These are phyloP conservation scores for Pararge aegeria DNA, from an alignment of 1,140 invertebrate species.

Conservation along the genomic window DNA sequence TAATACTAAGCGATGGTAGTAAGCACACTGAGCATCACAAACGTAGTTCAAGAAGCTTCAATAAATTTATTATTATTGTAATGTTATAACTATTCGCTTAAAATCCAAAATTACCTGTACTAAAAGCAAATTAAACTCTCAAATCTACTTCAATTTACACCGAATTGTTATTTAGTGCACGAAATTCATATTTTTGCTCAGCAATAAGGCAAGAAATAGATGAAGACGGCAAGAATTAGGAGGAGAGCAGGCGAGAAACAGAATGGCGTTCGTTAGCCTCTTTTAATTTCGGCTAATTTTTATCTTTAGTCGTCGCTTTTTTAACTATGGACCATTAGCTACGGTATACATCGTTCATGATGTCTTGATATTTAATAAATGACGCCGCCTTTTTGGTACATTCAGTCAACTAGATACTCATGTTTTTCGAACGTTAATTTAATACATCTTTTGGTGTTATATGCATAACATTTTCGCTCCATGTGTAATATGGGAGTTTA, in stretches of 20 bases:
- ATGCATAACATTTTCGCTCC: too few relatives aligned
- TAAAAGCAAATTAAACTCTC: background rate
- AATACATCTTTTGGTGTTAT: too few relatives aligned
- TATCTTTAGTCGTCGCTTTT: slow-evolving; percentile 66
- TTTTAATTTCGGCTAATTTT: slow-evolving; percentile 79
- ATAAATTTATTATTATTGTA: too few relatives aligned
- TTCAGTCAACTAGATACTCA: background rate
- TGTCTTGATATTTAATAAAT: slow-evolving; percentile 46
- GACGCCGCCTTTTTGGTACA: too few relatives aligned
- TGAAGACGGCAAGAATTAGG: slow-evolving; percentile 29
- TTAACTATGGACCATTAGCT: slow-evolving; percentile 67
- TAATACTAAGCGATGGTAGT: too few relatives aligned
- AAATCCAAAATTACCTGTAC: too few relatives aligned
- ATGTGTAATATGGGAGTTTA: too few relatives aligned
- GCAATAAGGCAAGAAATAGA: slow-evolving; percentile 36
- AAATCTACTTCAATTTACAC: slow-evolving; percentile 17
- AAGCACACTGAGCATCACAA: too few relatives aligned
- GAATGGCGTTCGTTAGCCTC: slow-evolving; percentile 74
- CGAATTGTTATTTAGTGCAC: slow-evolving; percentile 20
- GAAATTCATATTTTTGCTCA: slow-evolving; percentile 21
- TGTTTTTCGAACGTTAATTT: background rate
- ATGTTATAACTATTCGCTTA: too few relatives aligned
- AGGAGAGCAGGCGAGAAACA: slow-evolving; percentile 36
- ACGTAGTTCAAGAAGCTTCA: too few relatives aligned
- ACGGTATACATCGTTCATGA: slow-evolving; percentile 15